Evolutionary conservation across 2,113 vertebrate species (phyloP).

Genomic region (Mirounga angustirostris): DNA sequence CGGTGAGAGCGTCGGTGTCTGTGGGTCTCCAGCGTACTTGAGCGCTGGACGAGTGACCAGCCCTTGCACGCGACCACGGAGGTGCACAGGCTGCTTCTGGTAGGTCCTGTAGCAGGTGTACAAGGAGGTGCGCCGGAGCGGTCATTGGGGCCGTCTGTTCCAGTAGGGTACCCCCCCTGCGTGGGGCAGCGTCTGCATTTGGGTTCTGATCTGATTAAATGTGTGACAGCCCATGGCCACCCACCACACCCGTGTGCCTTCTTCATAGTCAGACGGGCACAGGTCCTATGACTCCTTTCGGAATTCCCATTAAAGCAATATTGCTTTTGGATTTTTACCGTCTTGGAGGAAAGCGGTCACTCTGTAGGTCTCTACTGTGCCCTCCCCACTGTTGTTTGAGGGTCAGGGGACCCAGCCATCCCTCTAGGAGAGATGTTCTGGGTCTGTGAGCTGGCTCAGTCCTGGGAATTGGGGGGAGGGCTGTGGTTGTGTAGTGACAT

Average conservation of each 20-base stretch:
- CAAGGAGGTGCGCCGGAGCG: rapidly evolving
- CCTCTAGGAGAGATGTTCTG: background rate
- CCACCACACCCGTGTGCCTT: rapidly evolving
- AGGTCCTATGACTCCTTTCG: no score
- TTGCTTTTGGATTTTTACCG: background rate
- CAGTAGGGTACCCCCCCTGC: rapidly evolving
- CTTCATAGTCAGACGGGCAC: background rate
- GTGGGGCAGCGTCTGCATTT: background rate
- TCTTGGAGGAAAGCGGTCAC: background rate
- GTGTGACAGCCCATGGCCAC: background rate
- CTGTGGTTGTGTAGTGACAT: background rate
- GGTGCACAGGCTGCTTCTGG: background rate
- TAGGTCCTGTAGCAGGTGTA: no score
- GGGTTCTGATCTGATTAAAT: background rate
- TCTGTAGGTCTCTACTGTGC: background rate
- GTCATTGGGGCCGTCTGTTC: background rate
- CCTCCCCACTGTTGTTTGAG: background rate
- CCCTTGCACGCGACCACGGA: no score
- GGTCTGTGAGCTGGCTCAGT: background rate
- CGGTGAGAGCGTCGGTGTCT: no score
- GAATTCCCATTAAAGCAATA: no score
- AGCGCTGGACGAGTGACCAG: rapidly evolving
- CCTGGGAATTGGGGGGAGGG: background rate
- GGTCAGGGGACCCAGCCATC: background rate
- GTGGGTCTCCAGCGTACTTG: rapidly evolving